Conservation (phyloP, 1,140 invertebrate species). For the Caerostris darwini region DNA sequence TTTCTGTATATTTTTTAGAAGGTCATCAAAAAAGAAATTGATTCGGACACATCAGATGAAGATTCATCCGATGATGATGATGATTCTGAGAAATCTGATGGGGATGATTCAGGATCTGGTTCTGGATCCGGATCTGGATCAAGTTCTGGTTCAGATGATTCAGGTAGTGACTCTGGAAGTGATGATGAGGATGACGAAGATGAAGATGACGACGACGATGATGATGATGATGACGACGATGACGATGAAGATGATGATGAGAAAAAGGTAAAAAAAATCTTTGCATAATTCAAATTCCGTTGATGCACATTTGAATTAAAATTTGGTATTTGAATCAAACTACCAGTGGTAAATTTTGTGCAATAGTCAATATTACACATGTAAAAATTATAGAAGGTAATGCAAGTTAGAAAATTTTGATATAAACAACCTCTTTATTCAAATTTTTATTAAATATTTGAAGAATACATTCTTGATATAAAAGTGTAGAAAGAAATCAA, state of each 20-base stretch:
- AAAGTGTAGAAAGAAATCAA: too few relatives aligned
- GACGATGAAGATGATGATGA: conserved; percentile 72
- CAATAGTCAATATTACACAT: background rate
- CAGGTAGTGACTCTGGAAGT: conserved; percentile 76
- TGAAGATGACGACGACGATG: conserved; percentile 75
- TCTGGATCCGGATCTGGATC: conserved; percentile 75
- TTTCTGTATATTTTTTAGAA: background rate
- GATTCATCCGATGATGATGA: conserved; percentile 76
- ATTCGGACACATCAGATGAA: conserved; percentile 76
- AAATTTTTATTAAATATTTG: too few relatives aligned
- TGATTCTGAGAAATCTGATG: conserved; percentile 75
- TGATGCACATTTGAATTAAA: too few relatives aligned
- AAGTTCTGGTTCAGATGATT: conserved; percentile 78
- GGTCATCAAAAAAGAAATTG: conserved; percentile 69
- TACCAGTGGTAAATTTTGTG: background rate
- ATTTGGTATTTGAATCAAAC: background rate
- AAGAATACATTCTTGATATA: too few relatives aligned
- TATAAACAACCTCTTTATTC: too few relatives aligned
- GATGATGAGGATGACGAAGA: conserved; percentile 77
- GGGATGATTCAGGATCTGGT: conserved; percentile 67
- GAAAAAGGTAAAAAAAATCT: conserved; percentile 57
- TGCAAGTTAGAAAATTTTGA: too few relatives aligned
- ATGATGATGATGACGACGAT: conserved; percentile 73
- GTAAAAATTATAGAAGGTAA: too few relatives aligned
- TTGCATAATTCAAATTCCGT: too few relatives aligned